phyloP scores from a whole-genome alignment of 2,797 vertebrate species.

The Lithobates pipiens region DNA sequence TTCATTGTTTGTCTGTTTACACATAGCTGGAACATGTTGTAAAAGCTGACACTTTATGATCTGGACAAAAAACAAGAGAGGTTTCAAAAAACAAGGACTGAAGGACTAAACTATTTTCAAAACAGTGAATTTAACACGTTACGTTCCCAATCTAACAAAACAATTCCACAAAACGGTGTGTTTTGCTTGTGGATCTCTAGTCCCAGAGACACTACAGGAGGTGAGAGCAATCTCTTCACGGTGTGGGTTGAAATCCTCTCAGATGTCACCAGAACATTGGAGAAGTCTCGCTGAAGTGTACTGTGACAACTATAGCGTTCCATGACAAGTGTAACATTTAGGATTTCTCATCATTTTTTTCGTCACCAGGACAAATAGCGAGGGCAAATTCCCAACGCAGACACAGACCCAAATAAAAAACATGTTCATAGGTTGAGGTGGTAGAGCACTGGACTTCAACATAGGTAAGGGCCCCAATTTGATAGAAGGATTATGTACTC shows the following conservation, averaged over 20 bases:
- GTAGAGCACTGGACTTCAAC: no score
- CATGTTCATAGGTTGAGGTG: no score
- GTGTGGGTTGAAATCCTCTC: not conserved
- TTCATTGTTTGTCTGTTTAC: slow-evolving; percentile 54
- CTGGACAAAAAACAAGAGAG: slow-evolving; percentile 11
- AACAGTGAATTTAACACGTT: slow-evolving; percentile 27
- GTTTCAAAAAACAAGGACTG: slow-evolving; percentile 27
- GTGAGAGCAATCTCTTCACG: not conserved
- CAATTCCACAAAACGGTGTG: not conserved
- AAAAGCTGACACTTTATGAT: slow-evolving; percentile 51
- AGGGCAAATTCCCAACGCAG: no score
- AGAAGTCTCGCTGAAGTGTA: no score
- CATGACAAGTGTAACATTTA: no score
- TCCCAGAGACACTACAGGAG: not conserved
- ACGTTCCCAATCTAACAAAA: not conserved
- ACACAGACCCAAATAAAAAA: no score
- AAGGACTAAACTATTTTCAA: not conserved
- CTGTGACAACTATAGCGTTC: no score
- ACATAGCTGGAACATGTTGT: slow-evolving; percentile 39
- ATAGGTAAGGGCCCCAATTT: no score
- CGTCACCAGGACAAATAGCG: no score
- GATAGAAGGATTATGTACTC: no score
- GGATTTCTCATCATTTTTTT: no score
- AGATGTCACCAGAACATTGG: no score
- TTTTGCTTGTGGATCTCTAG: not conserved